phyloP scores from a whole-genome alignment of 2,113 vertebrate genomes.

The Chauna torquata region DNA sequence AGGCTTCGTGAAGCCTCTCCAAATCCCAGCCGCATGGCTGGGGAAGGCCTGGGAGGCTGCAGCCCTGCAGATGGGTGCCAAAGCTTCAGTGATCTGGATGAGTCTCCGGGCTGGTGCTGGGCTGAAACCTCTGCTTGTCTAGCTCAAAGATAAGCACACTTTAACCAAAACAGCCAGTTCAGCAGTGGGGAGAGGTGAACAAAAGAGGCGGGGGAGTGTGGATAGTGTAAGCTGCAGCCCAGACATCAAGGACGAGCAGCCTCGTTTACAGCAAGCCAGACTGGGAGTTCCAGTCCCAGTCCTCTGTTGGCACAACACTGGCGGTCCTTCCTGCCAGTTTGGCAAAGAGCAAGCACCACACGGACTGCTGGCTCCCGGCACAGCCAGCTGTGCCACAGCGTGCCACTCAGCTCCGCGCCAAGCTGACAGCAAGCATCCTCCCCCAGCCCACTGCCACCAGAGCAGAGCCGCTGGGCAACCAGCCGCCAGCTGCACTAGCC shows the following conservation, averaged over 20 bases:
- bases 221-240: background rate
- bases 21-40: accelerated
- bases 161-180: background rate
- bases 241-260: background rate
- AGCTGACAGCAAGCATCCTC: background rate
- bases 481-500: background rate
- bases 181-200: background rate
- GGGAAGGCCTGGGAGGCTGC: background rate
- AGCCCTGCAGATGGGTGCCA: background rate
- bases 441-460: background rate
- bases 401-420: background rate
- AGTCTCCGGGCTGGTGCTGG: background rate
- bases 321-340: background rate
- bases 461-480: background rate
- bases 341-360: background rate
- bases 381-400: accelerated
- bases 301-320: background rate
- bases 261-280: background rate
- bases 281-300: background rate
- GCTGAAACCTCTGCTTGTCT: background rate
- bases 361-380: background rate
- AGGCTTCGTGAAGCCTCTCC: background rate
- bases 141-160: background rate
- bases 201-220: accelerated
- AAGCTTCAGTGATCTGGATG: background rate